Percentiles rank a stretch among this genome's conserved stretches.
Evolutionary conservation across 2,113 vertebrate genomes (phyloP).

Genomic region (Austrofundulus limnaeus): DNA sequence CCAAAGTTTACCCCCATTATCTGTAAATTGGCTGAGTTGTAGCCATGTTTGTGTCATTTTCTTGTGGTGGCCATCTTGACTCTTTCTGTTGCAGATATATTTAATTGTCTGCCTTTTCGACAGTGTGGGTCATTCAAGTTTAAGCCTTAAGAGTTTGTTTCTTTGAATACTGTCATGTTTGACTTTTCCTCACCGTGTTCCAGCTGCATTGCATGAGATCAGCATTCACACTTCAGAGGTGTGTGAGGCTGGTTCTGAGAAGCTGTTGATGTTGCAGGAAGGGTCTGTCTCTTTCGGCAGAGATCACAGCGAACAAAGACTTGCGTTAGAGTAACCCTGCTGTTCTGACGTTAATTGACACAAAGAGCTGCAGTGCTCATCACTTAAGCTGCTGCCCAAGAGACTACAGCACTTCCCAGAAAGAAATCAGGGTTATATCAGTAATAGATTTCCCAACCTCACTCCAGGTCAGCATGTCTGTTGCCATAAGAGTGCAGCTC

Average conservation of each 20-base stretch:
- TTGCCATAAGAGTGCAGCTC: conserved; percentile 30
- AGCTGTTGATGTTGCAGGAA: conserved; percentile 12
- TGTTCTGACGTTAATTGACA: too few relatives aligned
- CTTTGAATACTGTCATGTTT: neutral
- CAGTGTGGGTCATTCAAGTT: too few relatives aligned
- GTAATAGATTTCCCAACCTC: conserved; percentile 43
- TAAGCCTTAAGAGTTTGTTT: neutral
- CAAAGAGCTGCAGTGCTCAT: too few relatives aligned
- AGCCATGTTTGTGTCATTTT: too few relatives aligned
- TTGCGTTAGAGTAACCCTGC: neutral
- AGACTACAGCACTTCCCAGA: neutral
- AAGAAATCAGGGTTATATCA: neutral
- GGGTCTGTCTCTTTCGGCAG: conserved; percentile 23
- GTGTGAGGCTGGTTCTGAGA: conserved; percentile 24
- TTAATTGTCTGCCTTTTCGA: too few relatives aligned
- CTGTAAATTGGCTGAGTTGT: too few relatives aligned
- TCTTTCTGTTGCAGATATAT: too few relatives aligned
- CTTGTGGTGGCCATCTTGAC: too few relatives aligned
- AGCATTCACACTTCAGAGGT: conserved; percentile 12
- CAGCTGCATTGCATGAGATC: conserved; percentile 1
- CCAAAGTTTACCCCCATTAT: too few relatives aligned
- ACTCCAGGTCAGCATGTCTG: conserved; percentile 42
- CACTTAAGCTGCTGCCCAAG: neutral
- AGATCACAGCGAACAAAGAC: conserved; percentile 40
- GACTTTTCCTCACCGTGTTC: conserved; percentile 4